These are phyloP conservation scores for Cephus cinctus DNA, from an alignment of 1,140 invertebrate species.

Conservation along the genomic window DNA sequence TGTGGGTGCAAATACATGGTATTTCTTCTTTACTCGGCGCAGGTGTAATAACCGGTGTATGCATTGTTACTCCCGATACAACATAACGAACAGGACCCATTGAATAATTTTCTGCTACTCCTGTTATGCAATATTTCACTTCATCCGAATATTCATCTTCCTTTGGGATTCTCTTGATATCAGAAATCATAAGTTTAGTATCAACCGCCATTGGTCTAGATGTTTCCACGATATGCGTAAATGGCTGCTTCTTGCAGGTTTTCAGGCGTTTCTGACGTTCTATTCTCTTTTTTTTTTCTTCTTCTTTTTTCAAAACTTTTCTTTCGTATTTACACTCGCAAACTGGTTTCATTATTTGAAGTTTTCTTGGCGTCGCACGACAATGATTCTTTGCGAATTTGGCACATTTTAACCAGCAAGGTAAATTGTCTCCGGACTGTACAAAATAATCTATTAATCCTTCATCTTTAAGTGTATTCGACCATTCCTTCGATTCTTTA, in stretches of 20 bases:
- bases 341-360: constrained; percentile 35
- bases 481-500: constrained; percentile 22
- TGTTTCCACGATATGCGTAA: constrained; percentile 17
- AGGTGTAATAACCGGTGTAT: constrained; percentile 33
- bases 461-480: constrained; percentile 22
- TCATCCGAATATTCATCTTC: constrained; percentile 16
- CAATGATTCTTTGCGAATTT: constrained; percentile 16
- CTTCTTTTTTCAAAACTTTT: constrained; percentile 31
- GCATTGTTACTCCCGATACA: constrained; percentile 29
- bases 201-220: constrained; percentile 24
- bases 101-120: constrained; percentile 18
- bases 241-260: constrained; percentile 23
- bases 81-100: constrained; percentile 19
- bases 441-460: constrained; percentile 28
- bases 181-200: constrained; percentile 29
- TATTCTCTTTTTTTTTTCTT: constrained; percentile 26
- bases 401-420: constrained; percentile 26
- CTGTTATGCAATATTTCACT: constrained; percentile 24
- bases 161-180: constrained; percentile 19
- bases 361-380: neutral
- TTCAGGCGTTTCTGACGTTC: constrained; percentile 25
- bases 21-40: constrained; percentile 18
- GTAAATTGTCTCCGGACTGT: constrained; percentile 15
- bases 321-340: constrained; percentile 45
- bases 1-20: constrained; percentile 6